A percentile compares a stretch with the other conserved stretches of the same genome.
These are phyloP conservation scores for Vanessa cardui DNA, from an alignment of 2,888 invertebrate genomes.

Conservation along the genomic window DNA sequence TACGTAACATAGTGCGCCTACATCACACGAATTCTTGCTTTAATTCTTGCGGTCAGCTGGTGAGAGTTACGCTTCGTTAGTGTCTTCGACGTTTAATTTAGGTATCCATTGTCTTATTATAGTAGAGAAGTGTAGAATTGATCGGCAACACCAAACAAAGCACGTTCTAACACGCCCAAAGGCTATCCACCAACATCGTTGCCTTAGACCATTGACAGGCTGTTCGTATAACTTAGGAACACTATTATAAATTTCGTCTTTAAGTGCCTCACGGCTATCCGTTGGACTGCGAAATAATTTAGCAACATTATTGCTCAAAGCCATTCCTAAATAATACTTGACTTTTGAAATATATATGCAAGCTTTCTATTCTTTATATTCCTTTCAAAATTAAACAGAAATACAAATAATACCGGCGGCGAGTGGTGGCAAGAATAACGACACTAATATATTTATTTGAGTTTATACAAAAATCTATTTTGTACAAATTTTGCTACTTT, in stretches of 20 bases:
- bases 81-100: background rate
- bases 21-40: background rate
- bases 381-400: no score
- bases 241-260: constrained; percentile 1
- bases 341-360: background rate
- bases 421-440: no score
- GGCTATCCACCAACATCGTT: constrained; percentile 8
- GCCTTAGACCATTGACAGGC: constrained; percentile 3
- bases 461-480: no score
- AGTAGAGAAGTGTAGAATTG: background rate
- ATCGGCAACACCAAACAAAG: constrained; percentile 3
- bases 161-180: background rate
- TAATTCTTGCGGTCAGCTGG: background rate
- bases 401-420: no score
- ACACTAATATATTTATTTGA: no score
- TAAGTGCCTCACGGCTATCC: background rate
- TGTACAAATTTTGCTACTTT: no score
- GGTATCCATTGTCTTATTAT: constrained; percentile 7
- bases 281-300: background rate
- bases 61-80: background rate
- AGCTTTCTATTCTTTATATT: background rate
- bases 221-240: constrained; percentile 2
- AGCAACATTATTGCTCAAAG: background rate
- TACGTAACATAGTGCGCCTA: no score
- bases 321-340: background rate